Evolutionary conservation across 2,113 vertebrate species (phyloP), one percentile per base, ranked within the genome.

Genomic region (Cynocephalus volans): DNA sequence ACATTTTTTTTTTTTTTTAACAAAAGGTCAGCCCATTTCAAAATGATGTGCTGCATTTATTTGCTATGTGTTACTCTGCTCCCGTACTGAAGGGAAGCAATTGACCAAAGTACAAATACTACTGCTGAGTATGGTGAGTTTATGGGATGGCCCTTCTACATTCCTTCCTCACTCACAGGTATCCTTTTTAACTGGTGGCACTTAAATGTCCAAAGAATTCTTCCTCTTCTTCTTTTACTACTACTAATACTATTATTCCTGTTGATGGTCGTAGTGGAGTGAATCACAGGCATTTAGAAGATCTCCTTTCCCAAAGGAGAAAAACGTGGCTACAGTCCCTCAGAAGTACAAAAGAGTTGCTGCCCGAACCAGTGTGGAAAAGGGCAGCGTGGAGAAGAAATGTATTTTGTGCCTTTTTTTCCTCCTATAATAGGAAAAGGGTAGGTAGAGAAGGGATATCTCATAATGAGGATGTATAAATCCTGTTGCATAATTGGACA

Each of bases 331-430:
- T 31, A 5, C 33, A n/a, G 0, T 13, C 5, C 11, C 67, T 60
- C 23, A 14, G 10, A 54, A 52, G 48, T 8, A 62, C 5, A 24
- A 54, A 64, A 76, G 18, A 26, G 19, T 3, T 65, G 4, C 1
- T 60, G 1, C 8, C 50, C 14, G 31, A 26, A 2, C 24, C 3
- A 18, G 12, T 64, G 45, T n/a, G 8, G 45, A 13, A 36, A 0
- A 0, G 2, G 36, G 3, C 48, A n/a, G 17, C 1, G 2, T 0
- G 1, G 6, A 6, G 12, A 67, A 65, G 28, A 1, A 1, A 5
- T 4, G 23, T 7, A 1, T 36, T 31, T 87, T 41, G 41, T 41
- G 41, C 4, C 41, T 3, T 67, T 94, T 33, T 65, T 58, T 72
- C 33, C n/a, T 36, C 18, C 8, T 18, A 80, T 64, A 62, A 26